phyloP scores from a whole-genome alignment of 2,797 vertebrate species.

The Protosalanx chinensis region DNA sequence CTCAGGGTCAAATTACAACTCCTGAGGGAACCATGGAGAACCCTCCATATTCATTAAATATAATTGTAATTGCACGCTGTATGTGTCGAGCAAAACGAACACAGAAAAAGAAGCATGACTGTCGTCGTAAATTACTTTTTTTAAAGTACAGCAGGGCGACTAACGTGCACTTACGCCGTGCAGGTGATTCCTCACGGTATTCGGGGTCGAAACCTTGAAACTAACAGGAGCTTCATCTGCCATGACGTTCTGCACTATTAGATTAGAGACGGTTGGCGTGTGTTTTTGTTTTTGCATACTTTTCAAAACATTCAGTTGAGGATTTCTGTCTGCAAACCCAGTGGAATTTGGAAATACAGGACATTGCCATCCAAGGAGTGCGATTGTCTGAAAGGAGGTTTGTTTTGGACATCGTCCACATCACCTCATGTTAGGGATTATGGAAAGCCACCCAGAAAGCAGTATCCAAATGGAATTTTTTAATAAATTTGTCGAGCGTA shows the following conservation, averaged over 20 bases:
- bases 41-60: constrained; percentile 53
- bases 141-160: too few species aligned
- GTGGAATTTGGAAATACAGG: constrained; percentile 46
- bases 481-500: constrained; percentile 62
- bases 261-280: constrained; percentile 15
- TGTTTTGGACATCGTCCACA: constrained; percentile 67
- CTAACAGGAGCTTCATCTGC: constrained; percentile 17
- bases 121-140: too few species aligned
- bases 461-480: constrained; percentile 66
- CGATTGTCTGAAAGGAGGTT: constrained; percentile 62
- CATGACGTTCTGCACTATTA: constrained; percentile 36
- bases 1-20: constrained; percentile 31
- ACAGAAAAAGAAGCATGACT: constrained; percentile 17
- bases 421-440: constrained; percentile 71
- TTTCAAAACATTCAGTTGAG: constrained; percentile 28
- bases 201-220: constrained; percentile 35
- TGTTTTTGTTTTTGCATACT: constrained; percentile 37
- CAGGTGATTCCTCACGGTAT: constrained; percentile 33
- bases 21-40: constrained; percentile 51
- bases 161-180: constrained; percentile 16
- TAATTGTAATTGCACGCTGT: constrained; percentile 52
- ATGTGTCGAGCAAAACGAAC: constrained; percentile 31
- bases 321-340: constrained; percentile 44
- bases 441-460: constrained; percentile 68
- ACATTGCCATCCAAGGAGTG: constrained; percentile 57